Base-by-base conservation (phyloP, 1,140 invertebrate genomes). In the Pararge aegeria region DNA sequence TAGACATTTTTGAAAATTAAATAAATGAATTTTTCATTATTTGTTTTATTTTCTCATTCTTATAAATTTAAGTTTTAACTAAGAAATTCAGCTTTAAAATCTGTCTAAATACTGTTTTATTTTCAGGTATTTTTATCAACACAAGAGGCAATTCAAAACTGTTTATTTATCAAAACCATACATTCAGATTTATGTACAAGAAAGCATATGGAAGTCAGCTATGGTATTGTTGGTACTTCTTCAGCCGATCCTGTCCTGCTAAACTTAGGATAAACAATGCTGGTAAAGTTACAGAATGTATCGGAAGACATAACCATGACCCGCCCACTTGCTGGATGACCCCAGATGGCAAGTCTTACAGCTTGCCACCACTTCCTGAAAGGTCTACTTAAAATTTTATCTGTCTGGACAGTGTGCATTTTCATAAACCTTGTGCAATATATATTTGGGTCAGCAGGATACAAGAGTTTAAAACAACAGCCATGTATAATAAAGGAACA, bases 141-240 rank as follows among this genome's bases (percentile, higher is more conserved):
- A 89, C 87, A 53, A 80, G 87, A 68, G 87, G 87, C 6, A 89
- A 89, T 72, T 89, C 87, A 19, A 89, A 89, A 64, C 52, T 89
- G 29, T 89, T 87, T 57, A 89, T 89, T 54, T 89, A 89, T 44
- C 84, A 89, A 62, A 89, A 88, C 56, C 87, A 89, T 57, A 89
- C 87, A 74, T 89, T 88, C 69, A 73, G 87, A 61, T 89, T 89
- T 58, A 89, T 89, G 87, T 89, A 89, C 54, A 89, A 89, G 54
- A 87, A 87, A 42, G 87, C 84, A 24, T 89, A 87, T 73, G 87
- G 87, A 15, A 89, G 87, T 67, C 87, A 89, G 51, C 65, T 89
- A 3, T 89, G 87, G 87, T 89, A 89, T 34, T 89, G 87, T 46
- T 89, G 87, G 87, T 89, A 84, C 51, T 89, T 89, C 80, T 89